A percentile compares a stretch with the other conserved stretches of the same genome.
phyloP scores from a whole-genome alignment of 1,140 invertebrate genomes.

The Triops longicaudatus region DNA sequence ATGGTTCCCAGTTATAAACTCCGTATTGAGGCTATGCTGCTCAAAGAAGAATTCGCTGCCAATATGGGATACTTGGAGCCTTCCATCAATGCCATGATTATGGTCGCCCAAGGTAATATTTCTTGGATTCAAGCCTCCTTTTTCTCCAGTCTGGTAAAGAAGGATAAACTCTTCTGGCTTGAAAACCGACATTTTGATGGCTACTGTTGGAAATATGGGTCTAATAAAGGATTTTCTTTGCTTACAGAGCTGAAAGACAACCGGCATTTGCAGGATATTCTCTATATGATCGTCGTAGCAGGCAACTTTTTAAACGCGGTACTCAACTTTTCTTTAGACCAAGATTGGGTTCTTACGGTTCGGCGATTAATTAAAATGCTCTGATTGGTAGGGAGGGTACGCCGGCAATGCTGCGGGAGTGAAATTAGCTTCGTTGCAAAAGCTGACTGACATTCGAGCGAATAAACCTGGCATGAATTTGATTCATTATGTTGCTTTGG shows the following conservation, averaged over 20 bases:
- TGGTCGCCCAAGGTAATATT: conserved; percentile 64
- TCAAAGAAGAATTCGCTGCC: conserved; percentile 89
- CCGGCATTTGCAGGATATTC: conserved; percentile 69
- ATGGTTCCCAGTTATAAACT: conserved; percentile 69
- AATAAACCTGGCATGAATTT: conserved; percentile 96
- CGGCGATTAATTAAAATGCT: conserved; percentile 42
- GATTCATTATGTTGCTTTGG: conserved; percentile 83
- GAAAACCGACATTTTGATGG: neutral
- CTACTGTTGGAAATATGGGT: neutral
- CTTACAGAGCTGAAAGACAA: conserved; percentile 62
- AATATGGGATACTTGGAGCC: conserved; percentile 87
- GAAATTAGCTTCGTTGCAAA: conserved; percentile 86
- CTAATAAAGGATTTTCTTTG: conserved; percentile 21
- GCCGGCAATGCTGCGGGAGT: conserved; percentile 96
- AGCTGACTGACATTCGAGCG: conserved; percentile 87
- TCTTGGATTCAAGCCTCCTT: neutral
- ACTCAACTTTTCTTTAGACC: neutral
- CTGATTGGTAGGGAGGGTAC: conserved; percentile 61
- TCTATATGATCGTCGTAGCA: conserved; percentile 84
- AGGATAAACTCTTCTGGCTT: too few species aligned
- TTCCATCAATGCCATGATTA: conserved; percentile 82
- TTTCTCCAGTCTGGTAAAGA: conserved; percentile 20
- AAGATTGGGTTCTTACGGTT: neutral
- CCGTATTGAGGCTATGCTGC: conserved; percentile 87
- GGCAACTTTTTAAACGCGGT: conserved; percentile 87